A percentile compares a stretch with the other conserved stretches of the same genome.
These are phyloP conservation scores for Xyrauchen texanus DNA, from an alignment of 2,113 vertebrate genomes.

Conservation along the genomic window DNA sequence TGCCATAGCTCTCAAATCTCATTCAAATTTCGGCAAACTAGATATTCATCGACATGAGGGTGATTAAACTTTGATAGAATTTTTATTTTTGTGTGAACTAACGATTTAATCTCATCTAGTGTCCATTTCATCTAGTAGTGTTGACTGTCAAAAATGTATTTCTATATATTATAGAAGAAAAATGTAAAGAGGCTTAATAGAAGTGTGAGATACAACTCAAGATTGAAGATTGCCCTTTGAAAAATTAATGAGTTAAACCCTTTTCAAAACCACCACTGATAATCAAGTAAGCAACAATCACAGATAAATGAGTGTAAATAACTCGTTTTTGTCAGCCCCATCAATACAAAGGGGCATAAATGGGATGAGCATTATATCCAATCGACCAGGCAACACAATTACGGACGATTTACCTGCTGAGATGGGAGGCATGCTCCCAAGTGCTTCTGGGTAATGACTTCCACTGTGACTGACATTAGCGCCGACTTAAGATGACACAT, in stretches of 20 bases:
- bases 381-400: conserved; percentile 42
- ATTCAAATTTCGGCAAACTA: too few species aligned
- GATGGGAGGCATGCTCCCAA: conserved; percentile 38
- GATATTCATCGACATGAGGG: too few species aligned
- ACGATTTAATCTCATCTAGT: neutral
- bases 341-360: conserved; percentile 7
- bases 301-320: conserved; percentile 17
- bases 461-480: conserved; percentile 53
- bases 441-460: conserved; percentile 58
- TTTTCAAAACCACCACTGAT: too few species aligned
- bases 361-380: conserved; percentile 15
- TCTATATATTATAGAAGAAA: too few species aligned
- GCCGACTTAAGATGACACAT: conserved; percentile 54
- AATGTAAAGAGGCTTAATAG: too few species aligned
- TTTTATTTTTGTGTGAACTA: neutral
- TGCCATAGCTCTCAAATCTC: too few species aligned
- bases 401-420: conserved; percentile 46
- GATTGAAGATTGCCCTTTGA: too few species aligned
- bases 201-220: too few species aligned
- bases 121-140: neutral
- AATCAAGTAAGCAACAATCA: neutral
- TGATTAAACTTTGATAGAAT: neutral
- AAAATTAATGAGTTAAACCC: too few species aligned
- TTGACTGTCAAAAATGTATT: neutral
- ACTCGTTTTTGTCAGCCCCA: neutral